phyloP scores from a whole-genome alignment of 2,888 invertebrate species.

The Drosophila infuscata region DNA sequence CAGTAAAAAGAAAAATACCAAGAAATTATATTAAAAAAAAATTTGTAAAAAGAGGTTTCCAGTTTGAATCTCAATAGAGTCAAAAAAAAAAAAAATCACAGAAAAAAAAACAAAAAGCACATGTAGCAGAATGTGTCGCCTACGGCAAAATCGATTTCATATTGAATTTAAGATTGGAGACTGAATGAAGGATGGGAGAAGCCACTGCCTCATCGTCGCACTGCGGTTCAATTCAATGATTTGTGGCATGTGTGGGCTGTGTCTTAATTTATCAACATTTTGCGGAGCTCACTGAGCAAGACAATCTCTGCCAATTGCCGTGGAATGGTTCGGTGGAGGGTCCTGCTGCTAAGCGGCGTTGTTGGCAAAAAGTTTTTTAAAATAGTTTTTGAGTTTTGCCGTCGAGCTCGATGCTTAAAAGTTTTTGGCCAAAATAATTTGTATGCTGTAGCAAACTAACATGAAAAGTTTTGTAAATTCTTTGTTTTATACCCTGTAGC shows the following conservation, averaged over 20 bases:
- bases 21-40: slow-evolving; percentile 66
- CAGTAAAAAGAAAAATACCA: slow-evolving; percentile 44
- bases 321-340: slow-evolving; percentile 9
- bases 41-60: slow-evolving; percentile 23
- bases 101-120: slow-evolving; percentile 11
- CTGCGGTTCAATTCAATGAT: slow-evolving; percentile 73
- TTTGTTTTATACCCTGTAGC: slow-evolving; percentile 33
- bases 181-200: slow-evolving; percentile 11
- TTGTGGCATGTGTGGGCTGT: slow-evolving; percentile 65
- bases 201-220: slow-evolving; percentile 48
- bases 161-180: slow-evolving; percentile 48
- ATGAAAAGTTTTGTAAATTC: slow-evolving; percentile 56
- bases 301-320: slow-evolving; percentile 58
- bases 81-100: not conserved
- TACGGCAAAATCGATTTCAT: slow-evolving; percentile 63
- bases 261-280: slow-evolving; percentile 76
- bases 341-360: not conserved
- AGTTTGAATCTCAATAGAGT: slow-evolving; percentile 12
- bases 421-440: slow-evolving; percentile 72
- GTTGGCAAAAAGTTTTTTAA: slow-evolving; percentile 53
- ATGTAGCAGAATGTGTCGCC: slow-evolving; percentile 26
- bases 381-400: slow-evolving; percentile 58
- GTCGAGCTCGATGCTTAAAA: slow-evolving; percentile 32
- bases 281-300: slow-evolving; percentile 53
- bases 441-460: slow-evolving; percentile 70